Evolutionary conservation across 2,888 invertebrate genomes (phyloP).

Genomic region (Lithophane socia): DNA sequence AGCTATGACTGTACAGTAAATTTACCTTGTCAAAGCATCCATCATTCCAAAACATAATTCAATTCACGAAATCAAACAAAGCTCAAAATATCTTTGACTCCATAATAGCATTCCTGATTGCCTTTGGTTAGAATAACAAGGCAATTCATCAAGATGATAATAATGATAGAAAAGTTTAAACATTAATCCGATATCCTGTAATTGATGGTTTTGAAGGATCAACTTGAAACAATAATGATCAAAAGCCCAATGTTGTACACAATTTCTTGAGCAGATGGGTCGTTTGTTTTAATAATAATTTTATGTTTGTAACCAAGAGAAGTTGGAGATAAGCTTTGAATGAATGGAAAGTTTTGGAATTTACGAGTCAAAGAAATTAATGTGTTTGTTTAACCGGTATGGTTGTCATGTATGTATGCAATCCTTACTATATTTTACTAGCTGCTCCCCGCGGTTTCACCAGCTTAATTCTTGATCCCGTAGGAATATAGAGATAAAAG

Average conservation of each 20-base stretch:
- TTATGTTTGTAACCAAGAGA: conserved; percentile 22
- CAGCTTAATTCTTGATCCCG: no score
- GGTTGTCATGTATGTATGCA: background rate
- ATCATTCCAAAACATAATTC: conserved; percentile 18
- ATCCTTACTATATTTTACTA: no score
- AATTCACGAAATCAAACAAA: conserved; percentile 35
- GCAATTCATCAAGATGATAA: conserved; percentile 57
- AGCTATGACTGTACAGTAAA: background rate
- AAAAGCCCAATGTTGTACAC: conserved; percentile 51
- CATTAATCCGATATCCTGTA: conserved; percentile 60
- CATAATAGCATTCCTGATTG: conserved; percentile 30
- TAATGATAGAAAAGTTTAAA: conserved; percentile 59
- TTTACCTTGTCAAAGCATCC: background rate
- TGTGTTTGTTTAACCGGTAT: background rate
- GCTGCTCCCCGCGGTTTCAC: no score
- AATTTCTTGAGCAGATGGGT: conserved; percentile 39
- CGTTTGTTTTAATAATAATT: conserved; percentile 34
- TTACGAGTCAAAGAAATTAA: background rate
- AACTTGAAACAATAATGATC: conserved; percentile 59
- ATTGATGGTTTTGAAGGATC: conserved; percentile 59
- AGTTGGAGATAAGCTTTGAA: conserved; percentile 6
- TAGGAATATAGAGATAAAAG: no score
- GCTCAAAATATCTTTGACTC: conserved; percentile 37
- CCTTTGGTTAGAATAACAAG: conserved; percentile 46
- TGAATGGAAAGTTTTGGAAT: background rate